These are phyloP conservation scores for Chloroclystis v-ata DNA, from an alignment of 2,888 invertebrate genomes.

Conservation along the genomic window DNA sequence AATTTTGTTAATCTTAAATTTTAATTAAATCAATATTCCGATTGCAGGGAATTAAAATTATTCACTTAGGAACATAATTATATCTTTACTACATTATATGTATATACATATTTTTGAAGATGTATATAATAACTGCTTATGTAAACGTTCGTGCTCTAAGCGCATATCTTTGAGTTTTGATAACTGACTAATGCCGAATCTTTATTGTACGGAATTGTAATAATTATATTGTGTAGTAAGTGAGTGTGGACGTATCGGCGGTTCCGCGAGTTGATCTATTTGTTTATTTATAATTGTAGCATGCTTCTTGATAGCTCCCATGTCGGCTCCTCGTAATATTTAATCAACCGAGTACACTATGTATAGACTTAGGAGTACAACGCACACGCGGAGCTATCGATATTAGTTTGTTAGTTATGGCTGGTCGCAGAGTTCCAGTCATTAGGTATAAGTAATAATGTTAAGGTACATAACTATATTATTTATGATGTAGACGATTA, in stretches of 20 bases:
- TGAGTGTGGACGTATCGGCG: too few species aligned
- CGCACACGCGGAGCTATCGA: constrained; percentile 30
- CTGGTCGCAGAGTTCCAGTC: constrained; percentile 70
- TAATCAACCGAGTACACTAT: constrained; percentile 17
- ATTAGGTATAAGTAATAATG: constrained; percentile 57
- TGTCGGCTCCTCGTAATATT: constrained; percentile 21
- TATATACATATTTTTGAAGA: constrained; percentile 41
- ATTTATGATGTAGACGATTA: constrained; percentile 66
- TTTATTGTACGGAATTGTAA: constrained; percentile 61
- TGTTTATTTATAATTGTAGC: constrained; percentile 8
- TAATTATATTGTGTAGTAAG: constrained; percentile 31
- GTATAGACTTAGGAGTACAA: constrained; percentile 6
- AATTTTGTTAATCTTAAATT: constrained; percentile 44
- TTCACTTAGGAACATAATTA: constrained; percentile 38
- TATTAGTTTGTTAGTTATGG: constrained; percentile 55
- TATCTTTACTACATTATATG: constrained; percentile 41
- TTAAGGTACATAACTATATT: constrained; percentile 50
- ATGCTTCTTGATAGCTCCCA: constrained; percentile 24
- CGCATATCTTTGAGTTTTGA: constrained; percentile 54
- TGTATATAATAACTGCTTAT: constrained; percentile 41
- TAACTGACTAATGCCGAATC: constrained; percentile 58
- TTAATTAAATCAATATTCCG: constrained; percentile 56
- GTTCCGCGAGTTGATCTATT: constrained; percentile 7
- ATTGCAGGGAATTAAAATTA: constrained; percentile 31
- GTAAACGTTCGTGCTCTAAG: constrained; percentile 67